A percentile compares a stretch with the other conserved stretches of the same genome.
Evolutionary conservation across 1,140 invertebrate genomes (phyloP).

Genomic region (Trachymyrmex septentrionalis): DNA sequence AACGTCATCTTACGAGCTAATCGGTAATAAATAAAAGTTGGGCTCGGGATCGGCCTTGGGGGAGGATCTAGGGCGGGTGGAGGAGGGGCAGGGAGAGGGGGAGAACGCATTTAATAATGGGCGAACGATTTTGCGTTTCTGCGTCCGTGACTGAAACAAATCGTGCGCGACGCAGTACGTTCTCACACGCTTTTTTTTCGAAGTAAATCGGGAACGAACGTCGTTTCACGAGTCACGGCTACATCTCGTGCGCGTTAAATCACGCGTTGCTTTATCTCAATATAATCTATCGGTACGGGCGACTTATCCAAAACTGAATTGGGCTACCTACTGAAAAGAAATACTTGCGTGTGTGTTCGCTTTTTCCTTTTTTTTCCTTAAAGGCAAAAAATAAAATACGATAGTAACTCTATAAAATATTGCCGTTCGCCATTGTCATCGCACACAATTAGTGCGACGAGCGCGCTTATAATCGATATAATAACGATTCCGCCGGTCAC

Average conservation of each 20-base stretch:
- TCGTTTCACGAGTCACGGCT: conserved; percentile 72
- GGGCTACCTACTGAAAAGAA: conserved; percentile 80
- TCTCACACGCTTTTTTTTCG: conserved; percentile 33
- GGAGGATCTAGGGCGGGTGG: neutral
- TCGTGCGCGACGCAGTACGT: conserved; percentile 39
- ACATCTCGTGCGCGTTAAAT: conserved; percentile 61
- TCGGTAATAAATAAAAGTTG: conserved; percentile 85
- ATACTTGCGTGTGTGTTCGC: conserved; percentile 67
- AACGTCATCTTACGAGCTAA: conserved; percentile 86
- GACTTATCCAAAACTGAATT: conserved; percentile 75
- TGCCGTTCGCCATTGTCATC: conserved; percentile 57
- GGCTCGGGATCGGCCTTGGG: conserved; percentile 23
- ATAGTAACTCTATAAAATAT: conserved; percentile 72
- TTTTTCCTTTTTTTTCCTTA: conserved; percentile 23
- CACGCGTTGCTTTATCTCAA: conserved; percentile 36
- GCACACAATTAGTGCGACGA: conserved; percentile 40
- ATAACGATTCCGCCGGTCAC: conserved; percentile 48
- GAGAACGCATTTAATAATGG: conserved; percentile 78
- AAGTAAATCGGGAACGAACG: conserved; percentile 69
- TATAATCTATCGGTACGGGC: conserved; percentile 67
- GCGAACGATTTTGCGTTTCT: conserved; percentile 80
- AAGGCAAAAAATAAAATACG: conserved; percentile 68
- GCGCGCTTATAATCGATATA: conserved; percentile 40
- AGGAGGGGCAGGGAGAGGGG: neutral
- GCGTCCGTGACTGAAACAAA: conserved; percentile 74